Evolutionary conservation across 2,888 invertebrate species (phyloP).

Genomic region (Clitarchus hookeri): DNA sequence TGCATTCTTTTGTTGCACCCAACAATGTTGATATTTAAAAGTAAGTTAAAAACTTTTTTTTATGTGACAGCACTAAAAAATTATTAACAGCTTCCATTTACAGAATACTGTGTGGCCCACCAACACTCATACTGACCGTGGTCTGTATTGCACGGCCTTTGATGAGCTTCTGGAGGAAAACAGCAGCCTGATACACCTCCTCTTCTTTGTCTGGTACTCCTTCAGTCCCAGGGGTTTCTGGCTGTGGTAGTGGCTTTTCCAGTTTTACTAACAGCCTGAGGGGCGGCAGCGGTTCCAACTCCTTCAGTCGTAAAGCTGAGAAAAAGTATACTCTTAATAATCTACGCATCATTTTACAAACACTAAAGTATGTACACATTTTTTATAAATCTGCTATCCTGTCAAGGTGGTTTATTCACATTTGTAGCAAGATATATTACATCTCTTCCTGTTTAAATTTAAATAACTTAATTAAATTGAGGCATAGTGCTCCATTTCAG

Average conservation of each 20-base stretch:
- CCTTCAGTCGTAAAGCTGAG: slow-evolving; percentile 44
- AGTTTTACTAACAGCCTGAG: slow-evolving; percentile 37
- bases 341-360: too few relatives aligned
- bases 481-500: too few relatives aligned
- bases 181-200: slow-evolving; percentile 59
- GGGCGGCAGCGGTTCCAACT: slow-evolving; percentile 42
- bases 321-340: too few relatives aligned
- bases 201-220: slow-evolving; percentile 54
- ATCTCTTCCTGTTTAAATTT: too few relatives aligned
- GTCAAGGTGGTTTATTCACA: too few relatives aligned
- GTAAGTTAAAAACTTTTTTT: background rate
- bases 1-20: too few relatives aligned
- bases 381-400: too few relatives aligned
- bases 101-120: background rate
- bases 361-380: too few relatives aligned
- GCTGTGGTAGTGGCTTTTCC: slow-evolving; percentile 37
- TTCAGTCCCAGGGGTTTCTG: slow-evolving; percentile 53
- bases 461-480: too few relatives aligned
- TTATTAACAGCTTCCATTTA: too few relatives aligned
- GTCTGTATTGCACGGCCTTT: slow-evolving; percentile 74
- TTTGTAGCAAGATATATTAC: too few relatives aligned
- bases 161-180: slow-evolving; percentile 68
- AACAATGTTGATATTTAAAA: too few relatives aligned
- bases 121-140: slow-evolving; percentile 50
- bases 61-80: background rate